Evolutionary conservation across 2,888 invertebrate species (phyloP).

Genomic region (Allacma fusca): DNA sequence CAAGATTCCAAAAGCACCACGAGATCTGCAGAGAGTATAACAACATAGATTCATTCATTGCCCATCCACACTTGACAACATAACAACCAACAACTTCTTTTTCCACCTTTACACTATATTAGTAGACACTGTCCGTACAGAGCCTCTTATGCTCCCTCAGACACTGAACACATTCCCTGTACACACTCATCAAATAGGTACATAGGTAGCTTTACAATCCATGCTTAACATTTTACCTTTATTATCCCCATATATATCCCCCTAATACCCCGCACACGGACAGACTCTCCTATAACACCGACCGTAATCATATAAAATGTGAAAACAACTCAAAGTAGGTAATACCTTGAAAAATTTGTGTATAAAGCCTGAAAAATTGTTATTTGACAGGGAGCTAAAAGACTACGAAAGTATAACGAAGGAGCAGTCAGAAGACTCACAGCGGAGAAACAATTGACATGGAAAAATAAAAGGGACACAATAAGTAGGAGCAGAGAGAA

Average conservation of each 20-base stretch:
- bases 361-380: neutral
- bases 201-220: too few species aligned
- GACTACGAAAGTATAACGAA: neutral
- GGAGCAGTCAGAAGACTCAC: neutral
- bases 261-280: too few species aligned
- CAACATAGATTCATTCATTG: conserved; percentile 20
- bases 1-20: conserved; percentile 54
- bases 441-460: conserved; percentile 6
- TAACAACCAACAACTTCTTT: conserved; percentile 21
- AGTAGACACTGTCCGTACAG: neutral
- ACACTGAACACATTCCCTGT: too few species aligned
- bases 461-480: neutral
- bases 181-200: too few species aligned
- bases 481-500: neutral
- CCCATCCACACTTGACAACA: neutral
- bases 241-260: too few species aligned
- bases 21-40: conserved; percentile 45
- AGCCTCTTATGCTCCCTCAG: too few species aligned
- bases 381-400: conserved; percentile 11
- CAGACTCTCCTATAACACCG: too few species aligned
- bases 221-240: too few species aligned
- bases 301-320: conserved; percentile 16
- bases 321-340: conserved; percentile 8
- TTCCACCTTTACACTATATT: neutral
- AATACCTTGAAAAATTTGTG: neutral